Conservation (phyloP, 1,140 invertebrate species). For the Drosophila ogumai region DNA sequence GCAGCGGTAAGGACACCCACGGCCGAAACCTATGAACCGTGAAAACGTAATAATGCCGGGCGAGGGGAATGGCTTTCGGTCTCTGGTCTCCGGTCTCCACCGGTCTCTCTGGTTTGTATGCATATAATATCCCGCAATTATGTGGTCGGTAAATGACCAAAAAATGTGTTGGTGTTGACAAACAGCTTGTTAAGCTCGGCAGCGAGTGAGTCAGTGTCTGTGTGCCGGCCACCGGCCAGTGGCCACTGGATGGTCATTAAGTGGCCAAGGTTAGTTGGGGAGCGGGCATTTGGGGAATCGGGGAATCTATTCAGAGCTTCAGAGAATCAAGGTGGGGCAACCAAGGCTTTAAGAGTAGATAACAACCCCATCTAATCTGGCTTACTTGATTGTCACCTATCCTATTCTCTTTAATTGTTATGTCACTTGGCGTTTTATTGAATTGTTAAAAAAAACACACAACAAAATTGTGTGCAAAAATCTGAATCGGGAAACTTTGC, state of each 20-base stretch:
- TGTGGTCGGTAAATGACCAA: conserved; percentile 82
- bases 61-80: conserved; percentile 16
- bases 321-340: conserved; percentile 11
- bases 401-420: conserved; percentile 12
- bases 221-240: conserved; percentile 26
- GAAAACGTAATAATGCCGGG: conserved; percentile 76
- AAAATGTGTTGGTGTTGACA: conserved; percentile 83
- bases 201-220: conserved; percentile 37
- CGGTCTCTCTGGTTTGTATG: conserved; percentile 43
- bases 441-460: conserved; percentile 18
- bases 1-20: conserved; percentile 48
- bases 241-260: conserved; percentile 80
- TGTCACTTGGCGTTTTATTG: conserved; percentile 6
- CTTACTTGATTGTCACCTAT: neutral
- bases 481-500: conserved; percentile 7
- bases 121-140: conserved; percentile 82
- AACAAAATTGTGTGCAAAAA: conserved; percentile 35
- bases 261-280: conserved; percentile 62
- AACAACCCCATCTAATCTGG: neutral
- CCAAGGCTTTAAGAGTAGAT: neutral
- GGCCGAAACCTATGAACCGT: conserved; percentile 77
- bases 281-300: conserved; percentile 10
- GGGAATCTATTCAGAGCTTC: neutral
- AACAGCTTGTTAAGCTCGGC: conserved; percentile 72
- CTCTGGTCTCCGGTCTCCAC: conserved; percentile 19